Base-by-base conservation (phyloP, 2,797 vertebrate genomes). In the Phalloptychus januarius region DNA sequence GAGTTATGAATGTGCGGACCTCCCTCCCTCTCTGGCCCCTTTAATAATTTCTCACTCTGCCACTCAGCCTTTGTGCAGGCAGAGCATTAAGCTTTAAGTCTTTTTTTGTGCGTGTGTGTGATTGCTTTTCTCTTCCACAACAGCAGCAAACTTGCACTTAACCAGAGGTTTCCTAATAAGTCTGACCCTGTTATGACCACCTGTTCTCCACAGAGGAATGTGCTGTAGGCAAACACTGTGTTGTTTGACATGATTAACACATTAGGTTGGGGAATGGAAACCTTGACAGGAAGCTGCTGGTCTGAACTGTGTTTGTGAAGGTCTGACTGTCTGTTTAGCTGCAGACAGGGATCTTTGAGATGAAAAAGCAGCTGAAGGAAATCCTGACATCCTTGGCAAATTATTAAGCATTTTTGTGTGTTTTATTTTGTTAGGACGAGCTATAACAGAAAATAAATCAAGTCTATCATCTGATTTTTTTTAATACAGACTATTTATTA, bases 291-390 rank as follows among this genome's bases (percentile, higher is more conserved):
- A 85, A 75, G 83, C 86, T 77, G 86, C 89, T 88, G 88, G 84
- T 79, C 90, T 93, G 92, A 90, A 93, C 89, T 84, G 88, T 87
- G 91, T 91, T 86, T 88, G 86, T 87, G 75, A 87, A 73, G 79
- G 83, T 84, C 58, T 78, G 71, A 85, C 74, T 69, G 84, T 87
- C 89, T 33, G 70, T 50, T 25, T 73, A 85, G 76, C 81, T 71
- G 33, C 67, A 52, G 40, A 42, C 63, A 78, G 16, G 72, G 76
- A 80, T 72, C 77, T 84, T 33, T 91, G 80, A 90, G 52, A 80
- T 52, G 67, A 84, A 76, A 63, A 87, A 42, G 87, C 87, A 83
- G 85, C 84, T 84, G 85, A 73, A 80, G 86, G 81, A 75, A 16
- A 74, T 89, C 75, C 63, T 79, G 86, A 58, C n/a, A 58, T 16